Percentiles rank a stretch among this genome's conserved stretches.
Conservation (phyloP, 2,113 vertebrate genomes). For the Cathartes aura region DNA sequence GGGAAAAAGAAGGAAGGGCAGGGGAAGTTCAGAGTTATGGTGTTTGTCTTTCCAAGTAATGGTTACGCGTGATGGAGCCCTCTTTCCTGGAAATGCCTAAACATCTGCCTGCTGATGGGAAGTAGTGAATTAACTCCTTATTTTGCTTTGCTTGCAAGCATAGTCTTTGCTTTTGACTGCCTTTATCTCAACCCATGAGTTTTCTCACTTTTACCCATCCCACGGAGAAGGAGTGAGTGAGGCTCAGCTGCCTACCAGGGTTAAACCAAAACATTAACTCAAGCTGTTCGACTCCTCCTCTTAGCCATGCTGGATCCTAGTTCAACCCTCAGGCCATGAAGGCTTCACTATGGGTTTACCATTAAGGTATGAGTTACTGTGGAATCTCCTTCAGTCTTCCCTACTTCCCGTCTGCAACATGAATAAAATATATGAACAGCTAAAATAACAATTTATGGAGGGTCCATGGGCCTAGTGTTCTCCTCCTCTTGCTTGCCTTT, state of each 20-base stretch:
- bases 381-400: neutral
- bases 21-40: neutral
- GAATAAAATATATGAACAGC: neutral
- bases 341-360: neutral
- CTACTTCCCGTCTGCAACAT: neutral
- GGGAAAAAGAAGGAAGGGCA: neutral
- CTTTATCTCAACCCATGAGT: neutral
- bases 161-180: neutral
- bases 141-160: neutral
- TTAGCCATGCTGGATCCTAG: neutral
- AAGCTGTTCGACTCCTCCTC: neutral
- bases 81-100: neutral
- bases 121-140: neutral
- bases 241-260: neutral
- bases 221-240: neutral
- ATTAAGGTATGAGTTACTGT: neutral
- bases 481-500: neutral
- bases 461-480: neutral
- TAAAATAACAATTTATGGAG: neutral
- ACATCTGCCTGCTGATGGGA: neutral
- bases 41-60: neutral
- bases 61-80: fast-evolving
- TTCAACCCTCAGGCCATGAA: neutral
- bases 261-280: neutral
- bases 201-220: neutral